These are phyloP conservation scores for Acromyrmex heyeri DNA, from an alignment of 1,140 invertebrate species.

Conservation along the genomic window DNA sequence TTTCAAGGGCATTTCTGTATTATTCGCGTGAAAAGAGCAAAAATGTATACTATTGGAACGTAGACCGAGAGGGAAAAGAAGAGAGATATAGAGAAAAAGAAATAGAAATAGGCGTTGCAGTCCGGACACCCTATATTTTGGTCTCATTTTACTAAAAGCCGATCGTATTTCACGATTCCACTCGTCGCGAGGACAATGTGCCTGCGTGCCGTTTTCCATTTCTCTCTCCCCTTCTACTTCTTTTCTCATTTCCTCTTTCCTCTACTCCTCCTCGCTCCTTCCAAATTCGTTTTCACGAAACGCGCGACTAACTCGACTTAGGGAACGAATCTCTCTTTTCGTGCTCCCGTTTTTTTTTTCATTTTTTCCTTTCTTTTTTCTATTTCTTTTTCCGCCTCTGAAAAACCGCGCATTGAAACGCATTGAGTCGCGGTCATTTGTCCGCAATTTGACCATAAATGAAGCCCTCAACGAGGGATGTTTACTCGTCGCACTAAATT, in stretches of 20 bases:
- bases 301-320: constrained; percentile 74
- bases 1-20: constrained; percentile 75
- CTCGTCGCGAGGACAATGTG: constrained; percentile 80
- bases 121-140: constrained; percentile 82
- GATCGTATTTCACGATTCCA: constrained; percentile 84
- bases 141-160: constrained; percentile 85
- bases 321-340: constrained; percentile 59
- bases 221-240: constrained; percentile 47
- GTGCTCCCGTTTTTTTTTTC: not conserved
- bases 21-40: constrained; percentile 60
- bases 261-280: constrained; percentile 30
- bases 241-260: constrained; percentile 31
- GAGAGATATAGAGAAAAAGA: not conserved
- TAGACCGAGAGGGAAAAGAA: not conserved
- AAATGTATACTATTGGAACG: constrained; percentile 21
- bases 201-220: constrained; percentile 75
- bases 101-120: constrained; percentile 34
- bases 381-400: not conserved
- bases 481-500: constrained; percentile 68
- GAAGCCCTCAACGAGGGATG: constrained; percentile 67
- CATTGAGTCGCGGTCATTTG: constrained; percentile 81
- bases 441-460: constrained; percentile 83
- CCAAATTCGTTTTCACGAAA: constrained; percentile 66
- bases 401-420: constrained; percentile 70
- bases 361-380: not conserved